phyloP scores from a whole-genome alignment of 2,113 vertebrate genomes.

The Artemisiospiza belli region DNA sequence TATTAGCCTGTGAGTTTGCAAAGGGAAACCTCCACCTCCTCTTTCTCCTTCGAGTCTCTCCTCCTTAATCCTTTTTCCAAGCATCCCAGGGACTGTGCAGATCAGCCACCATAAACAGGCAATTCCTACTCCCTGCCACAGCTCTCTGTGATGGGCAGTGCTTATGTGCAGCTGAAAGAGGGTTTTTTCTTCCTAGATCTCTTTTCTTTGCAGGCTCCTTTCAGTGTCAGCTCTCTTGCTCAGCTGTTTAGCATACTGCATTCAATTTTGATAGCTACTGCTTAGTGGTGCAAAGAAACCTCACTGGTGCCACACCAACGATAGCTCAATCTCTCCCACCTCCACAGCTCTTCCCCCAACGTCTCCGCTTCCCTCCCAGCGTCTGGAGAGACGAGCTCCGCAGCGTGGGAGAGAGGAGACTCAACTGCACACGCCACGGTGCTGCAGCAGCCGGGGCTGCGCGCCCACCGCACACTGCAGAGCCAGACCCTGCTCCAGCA shows the following conservation, averaged over 20 bases:
- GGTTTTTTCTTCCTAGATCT: neutral
- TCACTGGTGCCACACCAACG: neutral
- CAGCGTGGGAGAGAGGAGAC: neutral
- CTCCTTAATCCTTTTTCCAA: conserved; percentile 10
- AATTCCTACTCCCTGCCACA: neutral
- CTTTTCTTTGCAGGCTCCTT: neutral
- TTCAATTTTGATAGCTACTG: neutral
- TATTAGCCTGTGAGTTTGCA: neutral
- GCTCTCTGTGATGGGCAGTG: neutral
- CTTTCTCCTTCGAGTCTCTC: neutral
- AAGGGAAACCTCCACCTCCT: conserved; percentile 11
- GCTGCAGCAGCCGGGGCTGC: neutral
- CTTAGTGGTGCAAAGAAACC: conserved; percentile 25
- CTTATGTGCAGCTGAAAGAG: neutral
- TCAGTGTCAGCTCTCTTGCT: neutral
- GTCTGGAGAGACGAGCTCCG: neutral
- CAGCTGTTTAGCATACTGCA: neutral
- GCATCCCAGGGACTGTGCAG: neutral
- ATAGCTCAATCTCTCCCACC: conserved; percentile 50
- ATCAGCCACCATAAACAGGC: neutral
- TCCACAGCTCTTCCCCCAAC: conserved; percentile 33
- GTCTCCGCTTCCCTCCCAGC: neutral
- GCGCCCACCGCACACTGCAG: rapidly evolving
- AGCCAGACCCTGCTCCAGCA: rapidly evolving
- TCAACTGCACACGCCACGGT: rapidly evolving